Conservation (phyloP, 2,888 invertebrate genomes). For the Lasioglossum leucozonium region DNA sequence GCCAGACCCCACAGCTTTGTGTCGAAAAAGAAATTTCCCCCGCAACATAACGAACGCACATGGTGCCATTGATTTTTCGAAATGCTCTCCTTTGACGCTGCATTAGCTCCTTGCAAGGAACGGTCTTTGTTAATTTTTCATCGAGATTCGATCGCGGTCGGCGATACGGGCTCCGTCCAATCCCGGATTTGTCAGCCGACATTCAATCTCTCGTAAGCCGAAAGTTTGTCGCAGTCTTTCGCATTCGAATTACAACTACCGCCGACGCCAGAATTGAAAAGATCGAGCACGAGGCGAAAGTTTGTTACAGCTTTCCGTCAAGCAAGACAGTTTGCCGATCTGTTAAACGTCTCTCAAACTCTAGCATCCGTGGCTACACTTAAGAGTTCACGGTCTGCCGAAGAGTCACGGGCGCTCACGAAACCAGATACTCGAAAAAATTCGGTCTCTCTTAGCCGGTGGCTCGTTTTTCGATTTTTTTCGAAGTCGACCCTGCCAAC, state of each 20-base stretch:
- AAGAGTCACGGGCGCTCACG: neutral
- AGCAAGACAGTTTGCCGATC: neutral
- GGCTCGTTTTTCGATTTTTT: constrained; percentile 39
- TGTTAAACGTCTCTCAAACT: neutral
- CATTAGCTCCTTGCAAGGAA: neutral
- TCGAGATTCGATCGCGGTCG: neutral
- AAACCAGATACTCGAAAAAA: neutral
- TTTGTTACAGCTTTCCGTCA: too few species aligned
- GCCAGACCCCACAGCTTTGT: constrained; percentile 1
- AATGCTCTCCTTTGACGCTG: neutral
- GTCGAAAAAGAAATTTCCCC: neutral
- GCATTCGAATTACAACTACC: neutral
- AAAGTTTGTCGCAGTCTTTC: neutral
- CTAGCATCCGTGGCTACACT: neutral
- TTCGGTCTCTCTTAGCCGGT: neutral
- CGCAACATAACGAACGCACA: constrained; percentile 4
- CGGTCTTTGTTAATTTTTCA: neutral
- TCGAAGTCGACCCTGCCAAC: constrained; percentile 38
- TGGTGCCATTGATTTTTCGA: constrained; percentile 6
- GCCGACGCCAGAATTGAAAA: too few species aligned
- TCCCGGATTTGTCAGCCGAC: neutral
- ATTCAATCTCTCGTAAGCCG: neutral
- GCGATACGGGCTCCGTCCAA: neutral
- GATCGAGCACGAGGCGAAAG: too few species aligned
- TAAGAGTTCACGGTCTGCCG: neutral